Percentiles rank a stretch among this genome's conserved stretches.
Conservation (phyloP, 2,797 vertebrate genomes). For the Adrianichthys oophorus region DNA sequence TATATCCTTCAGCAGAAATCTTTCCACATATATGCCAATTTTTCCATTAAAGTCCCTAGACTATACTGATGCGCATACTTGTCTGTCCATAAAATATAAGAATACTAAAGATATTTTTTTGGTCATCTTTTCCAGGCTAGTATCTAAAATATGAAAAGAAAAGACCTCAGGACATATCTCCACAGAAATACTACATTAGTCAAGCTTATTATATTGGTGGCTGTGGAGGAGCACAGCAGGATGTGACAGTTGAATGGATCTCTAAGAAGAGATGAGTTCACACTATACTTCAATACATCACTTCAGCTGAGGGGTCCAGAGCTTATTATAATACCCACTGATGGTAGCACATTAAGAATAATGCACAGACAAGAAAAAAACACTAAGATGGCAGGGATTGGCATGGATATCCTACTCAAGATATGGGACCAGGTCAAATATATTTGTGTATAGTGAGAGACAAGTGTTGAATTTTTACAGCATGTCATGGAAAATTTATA, state of each 20-base stretch:
- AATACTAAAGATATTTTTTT: slow-evolving; percentile 38
- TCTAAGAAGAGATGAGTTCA: slow-evolving; percentile 58
- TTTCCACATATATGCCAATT: slow-evolving; percentile 5
- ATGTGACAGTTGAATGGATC: slow-evolving; percentile 71
- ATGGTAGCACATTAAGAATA: slow-evolving; percentile 41
- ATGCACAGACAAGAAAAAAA: slow-evolving; percentile 22
- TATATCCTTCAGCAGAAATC: slow-evolving; percentile 18
- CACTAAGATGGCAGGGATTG: neutral
- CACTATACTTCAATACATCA: slow-evolving; percentile 54
- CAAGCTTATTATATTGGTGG: slow-evolving; percentile 65
- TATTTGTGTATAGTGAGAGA: neutral
- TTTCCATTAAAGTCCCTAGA: slow-evolving; percentile 10
- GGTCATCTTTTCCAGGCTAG: slow-evolving; percentile 33
- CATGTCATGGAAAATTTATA: slow-evolving; percentile 17
- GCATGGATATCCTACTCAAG: slow-evolving; percentile 31
- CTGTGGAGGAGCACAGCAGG: slow-evolving; percentile 60
- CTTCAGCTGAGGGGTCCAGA: slow-evolving; percentile 39
- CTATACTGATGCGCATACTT: slow-evolving; percentile 8
- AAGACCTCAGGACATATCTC: slow-evolving; percentile 52
- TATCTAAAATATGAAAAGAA: slow-evolving; percentile 44
- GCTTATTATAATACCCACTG: slow-evolving; percentile 53
- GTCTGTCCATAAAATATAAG: slow-evolving; percentile 29
- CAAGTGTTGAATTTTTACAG: slow-evolving; percentile 2
- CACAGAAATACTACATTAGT: slow-evolving; percentile 69
- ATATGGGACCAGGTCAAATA: slow-evolving; percentile 5